phyloP scores from a whole-genome alignment of 1,140 invertebrate genomes.

The Mizuhopecten yessoensis region DNA sequence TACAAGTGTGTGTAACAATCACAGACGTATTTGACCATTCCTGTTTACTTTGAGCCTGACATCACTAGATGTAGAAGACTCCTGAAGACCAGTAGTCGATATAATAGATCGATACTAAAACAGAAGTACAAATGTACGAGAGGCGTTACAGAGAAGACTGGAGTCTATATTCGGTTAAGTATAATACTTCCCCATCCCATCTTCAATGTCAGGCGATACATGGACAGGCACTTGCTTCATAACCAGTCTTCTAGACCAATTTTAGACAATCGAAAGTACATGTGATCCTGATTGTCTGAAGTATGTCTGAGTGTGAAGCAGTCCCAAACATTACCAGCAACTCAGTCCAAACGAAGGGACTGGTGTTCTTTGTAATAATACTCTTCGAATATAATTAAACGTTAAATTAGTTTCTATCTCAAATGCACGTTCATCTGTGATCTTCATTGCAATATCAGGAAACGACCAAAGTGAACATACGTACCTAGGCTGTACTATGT shows the following conservation, averaged over 20 bases:
- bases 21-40: neutral
- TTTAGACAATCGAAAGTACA: slow-evolving; percentile 14
- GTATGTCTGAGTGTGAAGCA: neutral
- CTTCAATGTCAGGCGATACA: neutral
- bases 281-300: slow-evolving; percentile 3
- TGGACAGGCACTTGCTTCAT: neutral
- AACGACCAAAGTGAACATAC: too few relatives aligned
- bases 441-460: too few relatives aligned
- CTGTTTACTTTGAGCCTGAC: neutral
- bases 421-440: neutral
- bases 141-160: neutral
- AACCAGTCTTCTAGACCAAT: too few relatives aligned
- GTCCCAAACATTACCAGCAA: neutral
- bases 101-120: neutral
- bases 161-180: neutral
- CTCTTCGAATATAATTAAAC: neutral
- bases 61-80: neutral
- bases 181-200: neutral
- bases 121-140: neutral
- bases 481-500: neutral
- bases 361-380: neutral
- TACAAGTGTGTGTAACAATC: neutral
- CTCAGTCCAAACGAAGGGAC: neutral
- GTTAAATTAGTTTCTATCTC: neutral
- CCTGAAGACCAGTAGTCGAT: neutral